Evolutionary conservation across 2,888 invertebrate genomes (phyloP).

Genomic region (Diploptera punctata): DNA sequence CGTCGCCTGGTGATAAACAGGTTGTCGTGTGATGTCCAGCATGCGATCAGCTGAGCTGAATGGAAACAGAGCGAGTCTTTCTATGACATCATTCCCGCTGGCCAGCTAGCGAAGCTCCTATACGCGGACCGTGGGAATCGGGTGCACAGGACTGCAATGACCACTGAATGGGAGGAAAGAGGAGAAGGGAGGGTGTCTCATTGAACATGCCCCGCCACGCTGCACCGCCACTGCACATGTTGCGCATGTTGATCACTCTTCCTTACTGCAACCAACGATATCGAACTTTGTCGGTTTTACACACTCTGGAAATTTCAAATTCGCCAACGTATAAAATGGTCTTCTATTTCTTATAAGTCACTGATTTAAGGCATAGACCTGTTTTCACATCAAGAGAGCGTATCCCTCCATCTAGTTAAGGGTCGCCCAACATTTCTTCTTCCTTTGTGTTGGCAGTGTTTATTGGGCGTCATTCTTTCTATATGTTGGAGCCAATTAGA

Average conservation of each 20-base stretch:
- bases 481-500: no score
- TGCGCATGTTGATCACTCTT: slow-evolving; percentile 25
- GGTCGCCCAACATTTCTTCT: no score
- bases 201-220: slow-evolving; percentile 29
- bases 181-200: slow-evolving; percentile 18
- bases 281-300: no score
- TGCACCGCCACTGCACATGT: slow-evolving; percentile 32
- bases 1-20: neutral
- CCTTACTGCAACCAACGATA: no score
- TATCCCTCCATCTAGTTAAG: no score
- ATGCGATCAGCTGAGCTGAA: slow-evolving; percentile 14
- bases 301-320: no score
- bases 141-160: slow-evolving; percentile 36
- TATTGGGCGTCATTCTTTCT: no score
- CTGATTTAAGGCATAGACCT: no score
- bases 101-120: slow-evolving; percentile 26
- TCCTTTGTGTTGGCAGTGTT: no score
- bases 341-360: no score
- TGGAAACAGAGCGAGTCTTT: slow-evolving; percentile 12
- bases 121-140: slow-evolving; percentile 42
- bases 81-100: slow-evolving; percentile 16
- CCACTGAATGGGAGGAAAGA: slow-evolving; percentile 13
- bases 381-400: no score
- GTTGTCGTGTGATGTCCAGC: slow-evolving; percentile 2
- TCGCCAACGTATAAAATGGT: no score